Base-by-base conservation (phyloP, 2,113 vertebrate species). In the Pipa parva region DNA sequence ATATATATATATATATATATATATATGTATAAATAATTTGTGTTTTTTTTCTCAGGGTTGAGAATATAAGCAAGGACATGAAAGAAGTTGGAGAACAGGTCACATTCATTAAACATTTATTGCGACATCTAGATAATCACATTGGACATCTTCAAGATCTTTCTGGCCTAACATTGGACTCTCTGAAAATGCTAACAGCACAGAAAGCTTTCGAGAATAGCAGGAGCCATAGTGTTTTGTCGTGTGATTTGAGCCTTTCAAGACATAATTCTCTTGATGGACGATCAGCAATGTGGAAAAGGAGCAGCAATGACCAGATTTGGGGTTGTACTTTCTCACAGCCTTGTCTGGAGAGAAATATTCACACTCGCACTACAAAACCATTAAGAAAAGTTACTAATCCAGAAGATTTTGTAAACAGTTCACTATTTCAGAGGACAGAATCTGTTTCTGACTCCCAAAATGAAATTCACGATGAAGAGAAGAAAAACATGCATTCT, bases 131-230 rank as follows among this genome's bases (percentile, higher is more conserved):
- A 76, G 90, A 92, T 71, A 86, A 88, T 12, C 89, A 92, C 70
- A 90, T 92, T n/a, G 90, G 90, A 10, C 89, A 92, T 78, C 79
- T 92, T 36, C 90, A 92, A 76, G 90, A 92, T 72, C 83, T 92
- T 5, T 90, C 88, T 0, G 90, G 83, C 11, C 81, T 92, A 31
- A 92, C 89, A 0, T 87, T 91, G 76, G 90, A 92, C 80, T 90
- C 88, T 4, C 71, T 91, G 51, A 92, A 91, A 76, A 83, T 87
- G 7, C 80, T 92, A 15, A 89, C 86, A 0, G 90, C 88, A 9
- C 90, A 92, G 74, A 82, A 86, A 74, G 88, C 88, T 0, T 90
- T 89, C 0, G 89, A 90, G 72, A 87, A 82, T 77, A 89, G 87
- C 76, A 90, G 89, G 75, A 87, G 91, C 57, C 90, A 89, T 71